Base-by-base conservation (phyloP, 1,140 invertebrate genomes). In the Eupristina koningsbergeri region DNA sequence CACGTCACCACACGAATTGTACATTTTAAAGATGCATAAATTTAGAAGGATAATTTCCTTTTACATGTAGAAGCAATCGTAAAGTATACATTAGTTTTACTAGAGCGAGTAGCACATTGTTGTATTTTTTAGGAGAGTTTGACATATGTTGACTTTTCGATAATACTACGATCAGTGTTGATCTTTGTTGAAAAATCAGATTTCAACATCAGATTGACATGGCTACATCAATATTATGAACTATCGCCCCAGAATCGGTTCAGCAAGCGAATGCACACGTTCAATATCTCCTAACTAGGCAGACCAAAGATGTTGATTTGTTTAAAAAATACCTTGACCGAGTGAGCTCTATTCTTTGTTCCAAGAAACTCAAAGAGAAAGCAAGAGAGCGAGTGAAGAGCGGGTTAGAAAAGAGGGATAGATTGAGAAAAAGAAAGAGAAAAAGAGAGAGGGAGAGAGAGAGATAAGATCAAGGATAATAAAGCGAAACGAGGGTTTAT, bases 361-460 rank as follows among this genome's bases (percentile, higher is more conserved):
- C 9, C n/a, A 45, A 80, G 77, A 80, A 69, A 26, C 61, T 69
- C 29, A 31, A 63, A 80, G 77, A 34, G 61, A 71, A 53, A 58
- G 64, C 19, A 36, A 79, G 58, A 79, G 61, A 41, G 39, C 13
- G 29, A 61, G 15, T 9, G 77, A 79, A 31, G 2, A 58, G 22
- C 39, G 64, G 53, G 36, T 19, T 3, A 34, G 53, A 15, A 69
- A 29, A 79, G 76, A 67, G 11, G 50, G 15, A 3, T 53, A 17
- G 50, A 53, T 22, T 17, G 39, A 76, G 17, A 34, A 36, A 34
- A 11, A 61, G n/a, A 61, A 22, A 77, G 22, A 61, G 73, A 45
- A 45, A 67, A 31, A 3, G 41, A 79, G 41, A 69, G 63, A 80
- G 41, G 39, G 15, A 69, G 9, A 71, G 41, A 80, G 31, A 81